Percentiles rank a stretch among this genome's conserved stretches.
phyloP scores from a whole-genome alignment of 2,888 invertebrate genomes.

The Subacronicta megacephala region DNA sequence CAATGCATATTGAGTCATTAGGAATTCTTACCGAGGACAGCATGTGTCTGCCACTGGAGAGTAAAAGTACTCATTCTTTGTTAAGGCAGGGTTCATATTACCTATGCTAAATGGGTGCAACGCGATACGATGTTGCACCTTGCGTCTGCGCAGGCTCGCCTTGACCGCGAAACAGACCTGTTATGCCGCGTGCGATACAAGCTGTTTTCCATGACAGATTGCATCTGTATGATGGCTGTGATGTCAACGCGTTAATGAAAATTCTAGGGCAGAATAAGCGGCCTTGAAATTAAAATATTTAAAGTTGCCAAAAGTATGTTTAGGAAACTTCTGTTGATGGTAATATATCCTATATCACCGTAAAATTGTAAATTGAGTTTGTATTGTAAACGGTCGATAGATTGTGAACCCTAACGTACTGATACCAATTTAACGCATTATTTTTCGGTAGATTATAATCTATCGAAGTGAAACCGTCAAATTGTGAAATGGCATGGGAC shows the following conservation, averaged over 20 bases:
- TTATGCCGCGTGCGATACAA: constrained; percentile 38
- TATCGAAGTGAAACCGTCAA: too few species aligned
- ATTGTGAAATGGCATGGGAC: too few species aligned
- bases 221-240: constrained; percentile 26
- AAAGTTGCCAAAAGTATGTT: too few species aligned
- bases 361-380: too few species aligned
- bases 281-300: constrained; percentile 8
- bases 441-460: too few species aligned
- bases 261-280: constrained; percentile 12
- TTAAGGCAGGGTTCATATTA: constrained; percentile 30
- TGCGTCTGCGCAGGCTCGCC: constrained; percentile 62
- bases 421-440: too few species aligned
- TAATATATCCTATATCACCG: too few species aligned
- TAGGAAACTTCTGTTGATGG: too few species aligned
- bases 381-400: too few species aligned
- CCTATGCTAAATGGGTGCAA: constrained; percentile 55
- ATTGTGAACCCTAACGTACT: too few species aligned
- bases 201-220: constrained; percentile 36
- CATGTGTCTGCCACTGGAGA: constrained; percentile 1
- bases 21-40: constrained; percentile 19
- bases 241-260: constrained; percentile 30
- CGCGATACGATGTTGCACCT: constrained; percentile 63
- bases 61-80: constrained; percentile 41
- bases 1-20: neutral
- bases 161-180: constrained; percentile 73